Conservation (phyloP, 2,113 vertebrate genomes). For the Danio rerio region DNA sequence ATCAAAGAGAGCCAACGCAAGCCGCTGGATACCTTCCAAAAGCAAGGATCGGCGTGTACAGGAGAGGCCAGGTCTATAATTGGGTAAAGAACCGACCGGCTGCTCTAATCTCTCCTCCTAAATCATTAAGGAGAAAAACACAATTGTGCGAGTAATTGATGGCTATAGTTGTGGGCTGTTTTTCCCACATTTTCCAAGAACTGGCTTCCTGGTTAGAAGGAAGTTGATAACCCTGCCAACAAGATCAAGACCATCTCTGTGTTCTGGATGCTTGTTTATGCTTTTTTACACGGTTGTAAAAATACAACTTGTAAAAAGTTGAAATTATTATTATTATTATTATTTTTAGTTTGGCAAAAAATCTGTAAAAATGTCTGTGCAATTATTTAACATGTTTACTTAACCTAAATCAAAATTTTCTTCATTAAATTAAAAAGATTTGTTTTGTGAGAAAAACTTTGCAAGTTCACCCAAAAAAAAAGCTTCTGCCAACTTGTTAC, state of each 20-base stretch:
- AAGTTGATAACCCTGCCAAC: background rate
- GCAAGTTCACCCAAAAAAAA: too few species aligned
- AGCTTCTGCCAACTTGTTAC: too few species aligned
- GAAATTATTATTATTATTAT: too few species aligned
- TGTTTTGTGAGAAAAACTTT: too few species aligned
- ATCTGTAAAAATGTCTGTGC: too few species aligned
- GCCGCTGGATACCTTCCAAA: slow-evolving; percentile 50
- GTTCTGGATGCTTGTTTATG: background rate
- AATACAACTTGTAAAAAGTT: too few species aligned
- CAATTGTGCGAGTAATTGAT: slow-evolving; percentile 55
- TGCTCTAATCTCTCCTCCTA: slow-evolving; percentile 49
- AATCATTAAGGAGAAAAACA: slow-evolving; percentile 58
- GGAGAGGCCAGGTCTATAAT: slow-evolving; percentile 55
- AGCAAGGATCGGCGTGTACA: slow-evolving; percentile 43
- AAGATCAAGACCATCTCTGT: background rate
- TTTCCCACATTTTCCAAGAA: slow-evolving; percentile 49
- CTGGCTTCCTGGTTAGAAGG: background rate
- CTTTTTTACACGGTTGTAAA: too few species aligned
- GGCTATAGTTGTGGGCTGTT: slow-evolving; percentile 35
- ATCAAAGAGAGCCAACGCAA: slow-evolving; percentile 30
- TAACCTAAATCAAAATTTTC: too few species aligned
- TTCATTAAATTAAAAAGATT: too few species aligned
- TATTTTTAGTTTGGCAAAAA: too few species aligned
- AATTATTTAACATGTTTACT: too few species aligned
- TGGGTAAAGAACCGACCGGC: slow-evolving; percentile 54